Percentiles rank a stretch among this genome's conserved stretches.
These are phyloP conservation scores for Disparrhopalites patrizii DNA, from an alignment of 2,888 invertebrate species.

Conservation along the genomic window DNA sequence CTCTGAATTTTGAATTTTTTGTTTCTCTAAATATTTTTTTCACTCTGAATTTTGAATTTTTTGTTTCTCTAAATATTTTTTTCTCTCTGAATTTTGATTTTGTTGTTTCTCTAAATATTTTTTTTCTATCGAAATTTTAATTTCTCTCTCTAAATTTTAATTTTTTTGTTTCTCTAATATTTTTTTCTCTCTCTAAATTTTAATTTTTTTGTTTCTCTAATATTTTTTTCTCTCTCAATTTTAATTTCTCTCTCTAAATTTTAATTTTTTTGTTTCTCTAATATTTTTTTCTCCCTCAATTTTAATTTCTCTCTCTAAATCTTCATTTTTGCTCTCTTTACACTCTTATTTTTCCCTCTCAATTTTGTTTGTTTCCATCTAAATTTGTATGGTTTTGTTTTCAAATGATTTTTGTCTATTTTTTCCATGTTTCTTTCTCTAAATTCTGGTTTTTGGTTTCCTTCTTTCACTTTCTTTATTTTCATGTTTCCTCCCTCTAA, in stretches of 20 bases:
- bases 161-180: no score
- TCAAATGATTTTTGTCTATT: not conserved
- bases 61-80: no score
- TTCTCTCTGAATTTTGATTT: not conserved
- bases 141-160: no score
- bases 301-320: constrained; percentile 7
- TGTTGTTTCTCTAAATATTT: not conserved
- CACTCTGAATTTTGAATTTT: not conserved
- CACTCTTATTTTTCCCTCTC: constrained; percentile 6
- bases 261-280: no score
- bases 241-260: constrained; percentile 27
- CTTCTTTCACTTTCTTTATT: not conserved
- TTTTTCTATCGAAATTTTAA: no score
- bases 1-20: no score
- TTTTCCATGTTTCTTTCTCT: not conserved
- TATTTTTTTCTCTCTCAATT: constrained; percentile 9
- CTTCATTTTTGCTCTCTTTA: constrained; percentile 5
- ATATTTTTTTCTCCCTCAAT: not conserved
- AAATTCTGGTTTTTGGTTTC: not conserved
- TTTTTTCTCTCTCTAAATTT: no score
- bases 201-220: not conserved
- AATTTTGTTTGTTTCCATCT: not conserved
- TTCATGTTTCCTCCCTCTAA: not conserved
- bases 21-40: not conserved
- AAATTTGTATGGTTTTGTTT: not conserved